These are phyloP conservation scores for Mobula birostris DNA, from an alignment of 2,113 vertebrate genomes.

Conservation along the genomic window DNA sequence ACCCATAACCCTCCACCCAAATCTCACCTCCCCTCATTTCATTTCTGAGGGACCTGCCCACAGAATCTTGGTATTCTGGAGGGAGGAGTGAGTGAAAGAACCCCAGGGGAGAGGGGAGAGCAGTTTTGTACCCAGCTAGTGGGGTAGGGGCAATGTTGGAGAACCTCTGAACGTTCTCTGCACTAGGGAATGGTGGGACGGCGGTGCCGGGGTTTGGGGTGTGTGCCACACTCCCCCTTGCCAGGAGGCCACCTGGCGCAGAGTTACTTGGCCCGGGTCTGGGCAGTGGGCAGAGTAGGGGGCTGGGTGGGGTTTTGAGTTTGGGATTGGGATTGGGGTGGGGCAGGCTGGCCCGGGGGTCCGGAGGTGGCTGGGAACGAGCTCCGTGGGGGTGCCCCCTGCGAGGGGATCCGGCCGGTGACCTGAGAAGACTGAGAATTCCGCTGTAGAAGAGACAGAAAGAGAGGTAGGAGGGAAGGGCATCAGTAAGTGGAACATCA, in stretches of 20 bases:
- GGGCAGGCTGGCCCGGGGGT: no score
- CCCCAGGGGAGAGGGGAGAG: not conserved
- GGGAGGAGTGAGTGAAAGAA: no score
- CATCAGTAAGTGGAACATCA: not conserved
- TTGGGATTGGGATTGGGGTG: no score
- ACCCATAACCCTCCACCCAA: no score
- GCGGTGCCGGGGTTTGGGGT: no score
- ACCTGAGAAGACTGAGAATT: constrained; percentile 40
- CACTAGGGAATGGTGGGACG: no score
- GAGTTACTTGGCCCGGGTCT: constrained; percentile 55
- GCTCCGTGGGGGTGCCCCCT: constrained; percentile 49
- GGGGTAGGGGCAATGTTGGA: no score
- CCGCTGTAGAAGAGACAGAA: constrained; percentile 48
- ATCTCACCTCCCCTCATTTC: no score
- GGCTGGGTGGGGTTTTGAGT: no score
- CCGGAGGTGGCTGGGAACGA: constrained; percentile 48
- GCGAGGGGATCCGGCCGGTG: constrained; percentile 52
- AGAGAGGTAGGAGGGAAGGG: constrained; percentile 40
- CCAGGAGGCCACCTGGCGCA: not conserved
- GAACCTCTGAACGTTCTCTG: no score
- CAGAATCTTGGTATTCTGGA: not conserved
- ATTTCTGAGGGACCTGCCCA: not conserved
- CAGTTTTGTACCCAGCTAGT: no score
- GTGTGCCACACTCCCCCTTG: no score
- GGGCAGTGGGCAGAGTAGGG: constrained; percentile 41